A percentile compares a stretch with the other conserved stretches of the same genome.
Evolutionary conservation across 30 jellyfish, hydroid and myxozoan genomes (phyloP).

Genomic region (Turritopsis rubra): DNA sequence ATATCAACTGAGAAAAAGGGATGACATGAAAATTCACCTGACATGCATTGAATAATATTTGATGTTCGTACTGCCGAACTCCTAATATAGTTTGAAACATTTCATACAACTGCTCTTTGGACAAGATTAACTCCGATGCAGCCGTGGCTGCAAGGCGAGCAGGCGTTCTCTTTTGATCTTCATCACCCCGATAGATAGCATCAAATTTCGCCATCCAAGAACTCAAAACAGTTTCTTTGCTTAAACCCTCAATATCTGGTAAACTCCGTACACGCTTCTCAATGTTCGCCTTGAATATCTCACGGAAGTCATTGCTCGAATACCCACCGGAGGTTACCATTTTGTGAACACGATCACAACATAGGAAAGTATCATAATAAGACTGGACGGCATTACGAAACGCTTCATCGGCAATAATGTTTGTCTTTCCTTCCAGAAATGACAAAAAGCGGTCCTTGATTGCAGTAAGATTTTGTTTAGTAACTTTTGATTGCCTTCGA

Average conservation of each 20-base stretch:
- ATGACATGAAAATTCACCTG: too few species aligned
- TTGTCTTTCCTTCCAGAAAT: constrained; percentile 81
- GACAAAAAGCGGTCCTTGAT: constrained; percentile 85
- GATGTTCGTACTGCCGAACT: constrained; percentile 86
- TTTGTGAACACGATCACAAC: constrained; percentile 90
- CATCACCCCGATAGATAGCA: constrained; percentile 98
- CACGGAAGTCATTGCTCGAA: constrained; percentile 91
- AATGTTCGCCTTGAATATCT: constrained; percentile 83
- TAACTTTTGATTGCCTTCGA: constrained; percentile 80
- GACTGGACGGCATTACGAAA: constrained; percentile 72
- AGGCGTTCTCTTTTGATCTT: constrained; percentile 91
- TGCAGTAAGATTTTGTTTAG: constrained; percentile 73
- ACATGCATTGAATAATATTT: constrained; percentile 78
- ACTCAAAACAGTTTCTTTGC: constrained; percentile 95
- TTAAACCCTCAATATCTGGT: constrained; percentile 94
- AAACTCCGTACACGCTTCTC: constrained; percentile 78
- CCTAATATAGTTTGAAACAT: constrained; percentile 84
- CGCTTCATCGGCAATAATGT: constrained; percentile 91
- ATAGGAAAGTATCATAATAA: constrained; percentile 75
- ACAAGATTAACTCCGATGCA: constrained; percentile 82
- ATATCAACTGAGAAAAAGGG: too few species aligned
- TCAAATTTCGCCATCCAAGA: constrained; percentile 99
- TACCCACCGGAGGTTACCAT: constrained; percentile 98
- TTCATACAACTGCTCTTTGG: constrained; percentile 87
- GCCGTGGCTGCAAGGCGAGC: constrained; percentile 96